Conservation (phyloP, 1,140 invertebrate species). For the Caenorhabditis elegans region DNA sequence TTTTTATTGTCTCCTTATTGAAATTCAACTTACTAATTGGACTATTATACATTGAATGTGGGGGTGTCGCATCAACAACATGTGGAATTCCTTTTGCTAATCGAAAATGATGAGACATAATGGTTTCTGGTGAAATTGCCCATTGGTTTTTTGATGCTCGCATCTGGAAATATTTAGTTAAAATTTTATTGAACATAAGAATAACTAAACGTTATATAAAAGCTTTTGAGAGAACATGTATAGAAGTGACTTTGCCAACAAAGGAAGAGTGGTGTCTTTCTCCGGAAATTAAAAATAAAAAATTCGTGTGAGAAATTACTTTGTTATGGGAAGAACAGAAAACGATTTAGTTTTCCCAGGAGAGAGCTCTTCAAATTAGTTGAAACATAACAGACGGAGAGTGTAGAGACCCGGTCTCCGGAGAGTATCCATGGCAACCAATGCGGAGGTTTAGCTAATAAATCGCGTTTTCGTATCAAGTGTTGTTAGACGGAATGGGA, state of each 20-base stretch:
- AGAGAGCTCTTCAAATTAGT: not conserved
- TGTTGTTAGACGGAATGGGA: not conserved
- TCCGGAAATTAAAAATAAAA: not conserved
- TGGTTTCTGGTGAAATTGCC: conserved; percentile 28
- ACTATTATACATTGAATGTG: conserved; percentile 35
- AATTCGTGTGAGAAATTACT: not conserved
- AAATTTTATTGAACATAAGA: not conserved
- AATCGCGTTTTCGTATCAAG: conserved; percentile 24
- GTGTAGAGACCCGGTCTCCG: not conserved
- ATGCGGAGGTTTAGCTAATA: conserved; percentile 4
- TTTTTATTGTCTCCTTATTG: too few relatives aligned
- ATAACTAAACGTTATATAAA: not conserved
- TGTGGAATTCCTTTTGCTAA: not conserved
- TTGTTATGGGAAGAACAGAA: not conserved
- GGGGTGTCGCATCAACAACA: conserved; percentile 5
- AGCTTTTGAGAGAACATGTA: not conserved
- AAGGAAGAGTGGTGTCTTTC: not conserved
- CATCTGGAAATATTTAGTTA: conserved; percentile 11
- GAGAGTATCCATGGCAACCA: not conserved
- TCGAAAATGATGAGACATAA: conserved; percentile 29
- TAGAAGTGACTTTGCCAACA: not conserved
- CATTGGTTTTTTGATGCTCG: conserved; percentile 29
- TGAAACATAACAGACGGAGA: not conserved
- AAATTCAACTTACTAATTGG: conserved; percentile 27
- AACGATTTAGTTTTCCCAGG: not conserved